These are phyloP conservation scores for Trematocara unimaculatum DNA, from an alignment of 2,113 vertebrate genomes.

Conservation along the genomic window DNA sequence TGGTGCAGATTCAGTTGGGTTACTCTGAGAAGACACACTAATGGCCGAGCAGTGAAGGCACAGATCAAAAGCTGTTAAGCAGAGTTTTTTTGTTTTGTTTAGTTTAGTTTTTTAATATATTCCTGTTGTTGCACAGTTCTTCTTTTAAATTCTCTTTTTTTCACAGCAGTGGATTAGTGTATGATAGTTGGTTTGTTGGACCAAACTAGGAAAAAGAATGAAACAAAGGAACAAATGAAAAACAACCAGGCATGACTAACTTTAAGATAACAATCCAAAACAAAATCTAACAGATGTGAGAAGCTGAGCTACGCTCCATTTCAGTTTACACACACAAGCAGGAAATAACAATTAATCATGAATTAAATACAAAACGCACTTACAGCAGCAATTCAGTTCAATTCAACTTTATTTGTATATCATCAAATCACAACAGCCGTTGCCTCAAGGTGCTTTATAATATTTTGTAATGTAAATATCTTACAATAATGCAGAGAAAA, in stretches of 20 bases:
- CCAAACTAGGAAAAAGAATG: neutral
- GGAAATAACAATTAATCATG: accelerated
- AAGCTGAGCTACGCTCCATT: accelerated
- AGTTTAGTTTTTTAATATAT: neutral
- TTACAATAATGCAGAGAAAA: neutral
- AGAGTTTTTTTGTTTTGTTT: neutral
- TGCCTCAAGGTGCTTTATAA: accelerated
- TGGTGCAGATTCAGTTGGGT: accelerated
- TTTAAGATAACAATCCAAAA: neutral
- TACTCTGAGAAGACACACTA: neutral
- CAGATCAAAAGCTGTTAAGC: neutral
- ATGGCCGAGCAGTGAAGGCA: neutral
- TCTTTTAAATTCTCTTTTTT: neutral
- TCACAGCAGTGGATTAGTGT: neutral
- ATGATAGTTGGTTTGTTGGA: neutral
- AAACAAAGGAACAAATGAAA: accelerated
- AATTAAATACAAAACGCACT: neutral
- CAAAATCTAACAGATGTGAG: neutral
- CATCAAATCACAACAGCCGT: neutral
- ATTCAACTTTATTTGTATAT: accelerated
- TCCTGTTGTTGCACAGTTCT: accelerated
- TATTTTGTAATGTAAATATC: neutral
- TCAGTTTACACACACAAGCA: accelerated
- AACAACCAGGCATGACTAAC: neutral
- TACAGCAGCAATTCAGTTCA: neutral